These are phyloP conservation scores for Artibeus lituratus DNA, from an alignment of 2,797 vertebrate genomes.

Conservation along the genomic window DNA sequence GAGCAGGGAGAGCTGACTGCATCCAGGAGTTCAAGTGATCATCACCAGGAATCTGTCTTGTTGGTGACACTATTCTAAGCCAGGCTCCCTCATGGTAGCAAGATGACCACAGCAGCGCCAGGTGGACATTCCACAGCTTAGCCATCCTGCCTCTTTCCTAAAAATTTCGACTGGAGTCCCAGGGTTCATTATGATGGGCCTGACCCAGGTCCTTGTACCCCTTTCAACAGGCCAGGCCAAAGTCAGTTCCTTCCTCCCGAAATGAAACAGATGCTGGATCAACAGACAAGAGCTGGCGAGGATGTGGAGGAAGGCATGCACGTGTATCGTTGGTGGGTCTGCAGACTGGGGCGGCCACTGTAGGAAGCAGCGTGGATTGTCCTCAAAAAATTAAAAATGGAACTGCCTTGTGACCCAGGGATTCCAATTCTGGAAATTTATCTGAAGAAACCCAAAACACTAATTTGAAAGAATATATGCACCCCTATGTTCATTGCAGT, in stretches of 20 bases:
- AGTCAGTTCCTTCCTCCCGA: background rate
- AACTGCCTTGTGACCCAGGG: background rate
- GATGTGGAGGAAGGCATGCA: background rate
- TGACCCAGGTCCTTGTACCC: background rate
- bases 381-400: background rate
- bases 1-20: background rate
- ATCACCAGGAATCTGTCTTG: background rate
- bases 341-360: background rate
- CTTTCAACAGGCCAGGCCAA: background rate
- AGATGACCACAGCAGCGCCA: background rate
- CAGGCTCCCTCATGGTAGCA: background rate
- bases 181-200: background rate
- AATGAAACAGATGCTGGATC: background rate
- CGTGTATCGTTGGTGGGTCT: background rate
- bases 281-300: background rate
- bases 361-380: background rate
- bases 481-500: background rate
- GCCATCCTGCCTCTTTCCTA: background rate
- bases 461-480: background rate
- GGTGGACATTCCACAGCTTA: background rate
- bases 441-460: background rate
- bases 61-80: background rate
- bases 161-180: background rate
- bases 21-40: background rate
- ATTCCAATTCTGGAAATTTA: background rate